phyloP scores from a whole-genome alignment of 2,797 vertebrate genomes.

The Gymnothorax reevesii region DNA sequence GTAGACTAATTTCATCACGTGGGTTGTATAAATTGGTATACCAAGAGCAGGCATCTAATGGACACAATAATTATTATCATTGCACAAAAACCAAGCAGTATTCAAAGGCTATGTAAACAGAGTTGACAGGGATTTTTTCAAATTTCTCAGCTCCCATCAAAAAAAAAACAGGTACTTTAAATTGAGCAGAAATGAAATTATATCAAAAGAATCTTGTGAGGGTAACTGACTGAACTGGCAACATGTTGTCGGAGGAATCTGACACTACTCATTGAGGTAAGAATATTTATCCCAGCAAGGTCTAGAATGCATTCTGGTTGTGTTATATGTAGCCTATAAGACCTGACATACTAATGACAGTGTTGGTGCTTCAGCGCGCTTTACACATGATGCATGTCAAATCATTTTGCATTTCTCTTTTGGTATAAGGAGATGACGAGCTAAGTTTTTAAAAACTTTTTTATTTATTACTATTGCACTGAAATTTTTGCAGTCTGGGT shows the following conservation, averaged over 20 bases:
- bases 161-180: background rate
- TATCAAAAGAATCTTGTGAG: background rate
- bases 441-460: background rate
- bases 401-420: background rate
- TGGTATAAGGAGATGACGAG: background rate
- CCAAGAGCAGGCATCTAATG: too few relatives aligned
- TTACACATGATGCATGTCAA: background rate
- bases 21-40: too few relatives aligned
- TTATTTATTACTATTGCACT: background rate
- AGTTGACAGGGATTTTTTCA: background rate
- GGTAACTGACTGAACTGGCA: background rate
- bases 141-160: background rate
- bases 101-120: background rate
- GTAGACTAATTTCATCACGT: too few relatives aligned
- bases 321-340: background rate
- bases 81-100: too few relatives aligned
- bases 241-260: background rate
- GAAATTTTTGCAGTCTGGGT: background rate
- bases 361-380: background rate
- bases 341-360: background rate
- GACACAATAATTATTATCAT: too few relatives aligned
- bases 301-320: background rate
- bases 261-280: background rate
- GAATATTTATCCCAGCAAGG: background rate
- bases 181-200: background rate